Conservation (phyloP, 2,888 invertebrate species). For the Scrobipalpa costella region DNA sequence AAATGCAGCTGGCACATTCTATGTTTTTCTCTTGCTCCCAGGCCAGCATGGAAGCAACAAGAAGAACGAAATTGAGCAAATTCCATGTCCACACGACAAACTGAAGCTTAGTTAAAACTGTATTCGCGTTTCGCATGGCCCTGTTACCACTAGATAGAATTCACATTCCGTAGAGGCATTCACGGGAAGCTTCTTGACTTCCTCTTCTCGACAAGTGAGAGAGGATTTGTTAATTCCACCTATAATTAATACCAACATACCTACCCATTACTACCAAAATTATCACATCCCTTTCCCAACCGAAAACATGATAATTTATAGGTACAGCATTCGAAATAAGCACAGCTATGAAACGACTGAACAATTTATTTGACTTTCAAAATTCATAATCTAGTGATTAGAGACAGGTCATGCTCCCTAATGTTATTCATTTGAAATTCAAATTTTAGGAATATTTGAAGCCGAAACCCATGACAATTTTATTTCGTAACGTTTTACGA, state of each 20-base stretch:
- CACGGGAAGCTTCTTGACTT: slow-evolving; percentile 43
- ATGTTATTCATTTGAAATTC: slow-evolving; percentile 10
- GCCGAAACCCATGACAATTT: slow-evolving; percentile 12
- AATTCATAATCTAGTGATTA: slow-evolving; percentile 10
- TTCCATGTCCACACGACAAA: too few species aligned
- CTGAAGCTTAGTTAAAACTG: background rate
- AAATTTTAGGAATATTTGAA: slow-evolving; percentile 2
- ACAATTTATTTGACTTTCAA: background rate
- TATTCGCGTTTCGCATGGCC: slow-evolving; percentile 30
- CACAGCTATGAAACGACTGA: background rate
- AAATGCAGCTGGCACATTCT: too few species aligned
- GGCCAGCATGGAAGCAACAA: too few species aligned
- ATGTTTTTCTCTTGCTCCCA: too few species aligned
- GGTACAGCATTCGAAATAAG: background rate
- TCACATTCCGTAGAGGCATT: slow-evolving; percentile 44
- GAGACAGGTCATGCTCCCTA: slow-evolving; percentile 8
- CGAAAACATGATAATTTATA: slow-evolving; percentile 5
- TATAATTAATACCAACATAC: slow-evolving; percentile 3
- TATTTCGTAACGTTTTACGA: slow-evolving; percentile 16
- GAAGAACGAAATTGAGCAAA: too few species aligned
- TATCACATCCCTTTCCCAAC: slow-evolving; percentile 1
- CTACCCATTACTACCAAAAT: slow-evolving; percentile 3
- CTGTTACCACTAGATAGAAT: slow-evolving; percentile 36
- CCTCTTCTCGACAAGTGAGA: slow-evolving; percentile 36
- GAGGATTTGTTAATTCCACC: slow-evolving; percentile 26